Conservation (phyloP, 1,140 invertebrate species). For the Drosophila malerkotliana region DNA sequence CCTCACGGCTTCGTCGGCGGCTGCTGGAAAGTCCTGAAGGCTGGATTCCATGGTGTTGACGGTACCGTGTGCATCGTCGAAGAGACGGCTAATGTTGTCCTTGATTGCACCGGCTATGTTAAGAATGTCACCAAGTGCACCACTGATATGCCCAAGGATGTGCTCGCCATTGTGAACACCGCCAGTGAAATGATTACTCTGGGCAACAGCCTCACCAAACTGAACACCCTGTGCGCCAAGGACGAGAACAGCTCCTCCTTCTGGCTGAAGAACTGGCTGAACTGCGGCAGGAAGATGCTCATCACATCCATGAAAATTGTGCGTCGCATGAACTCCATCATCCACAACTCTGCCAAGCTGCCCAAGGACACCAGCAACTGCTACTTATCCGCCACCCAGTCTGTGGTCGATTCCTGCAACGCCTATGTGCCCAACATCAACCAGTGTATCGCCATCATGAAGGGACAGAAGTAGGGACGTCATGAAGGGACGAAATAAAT, state of each 20-base stretch:
- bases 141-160: conserved; percentile 41
- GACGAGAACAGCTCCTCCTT: neutral
- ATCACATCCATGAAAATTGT: conserved; percentile 14
- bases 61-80: conserved; percentile 59
- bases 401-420: conserved; percentile 27
- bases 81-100: conserved; percentile 28
- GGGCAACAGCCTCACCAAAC: conserved; percentile 37
- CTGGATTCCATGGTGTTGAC: conserved; percentile 33
- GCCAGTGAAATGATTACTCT: conserved; percentile 36
- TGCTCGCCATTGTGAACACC: conserved; percentile 34
- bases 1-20: conserved; percentile 15
- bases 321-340: conserved; percentile 25
- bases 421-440: conserved; percentile 45
- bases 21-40: conserved; percentile 16
- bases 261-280: neutral
- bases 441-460: conserved; percentile 24
- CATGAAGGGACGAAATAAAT: conserved; percentile 12
- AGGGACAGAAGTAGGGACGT: neutral
- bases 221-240: conserved; percentile 33
- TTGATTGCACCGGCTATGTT: conserved; percentile 42
- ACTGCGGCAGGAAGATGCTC: conserved; percentile 21
- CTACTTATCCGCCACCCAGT: conserved; percentile 34
- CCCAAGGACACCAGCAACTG: conserved; percentile 45
- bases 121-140: conserved; percentile 40
- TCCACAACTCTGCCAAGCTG: conserved; percentile 32